Evolutionary conservation across 64 coral and sea anemone species (phyloP).

Genomic region (Porites australiensis): DNA sequence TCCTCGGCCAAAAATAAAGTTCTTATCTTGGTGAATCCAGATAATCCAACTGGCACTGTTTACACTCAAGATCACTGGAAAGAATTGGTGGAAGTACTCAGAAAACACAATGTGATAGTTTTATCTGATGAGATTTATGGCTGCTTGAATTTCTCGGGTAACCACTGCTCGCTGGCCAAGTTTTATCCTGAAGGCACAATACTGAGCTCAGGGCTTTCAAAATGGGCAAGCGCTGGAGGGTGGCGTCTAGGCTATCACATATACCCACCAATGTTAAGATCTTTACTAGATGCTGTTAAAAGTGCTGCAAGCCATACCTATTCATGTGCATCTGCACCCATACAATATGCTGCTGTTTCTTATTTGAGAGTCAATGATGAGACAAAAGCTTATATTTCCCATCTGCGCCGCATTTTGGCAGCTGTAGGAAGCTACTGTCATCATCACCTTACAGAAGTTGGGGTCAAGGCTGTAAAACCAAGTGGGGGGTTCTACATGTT

Average conservation of each 20-base stretch:
- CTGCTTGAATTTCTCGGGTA: conserved; percentile 9
- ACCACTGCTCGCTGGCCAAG: conserved; percentile 41
- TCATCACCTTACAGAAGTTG: conserved; percentile 26
- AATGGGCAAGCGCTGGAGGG: conserved; percentile 58
- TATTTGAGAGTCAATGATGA: conserved; percentile 30
- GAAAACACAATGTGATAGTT: conserved; percentile 49
- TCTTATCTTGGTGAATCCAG: conserved; percentile 43
- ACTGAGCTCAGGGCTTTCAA: conserved; percentile 50
- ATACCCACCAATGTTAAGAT: conserved; percentile 29
- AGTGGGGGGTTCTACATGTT: conserved; percentile 61
- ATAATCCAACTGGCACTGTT: conserved; percentile 60
- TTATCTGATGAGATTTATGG: conserved; percentile 71
- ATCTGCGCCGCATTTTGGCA: conserved; percentile 17
- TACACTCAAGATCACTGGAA: conserved; percentile 42
- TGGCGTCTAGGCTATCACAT: conserved; percentile 67
- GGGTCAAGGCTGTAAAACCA: conserved; percentile 56
- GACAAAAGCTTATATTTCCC: conserved; percentile 22
- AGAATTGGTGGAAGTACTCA: conserved; percentile 9
- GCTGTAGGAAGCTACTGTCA: conserved; percentile 40
- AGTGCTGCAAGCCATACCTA: conserved; percentile 62
- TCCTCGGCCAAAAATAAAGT: conserved; percentile 44
- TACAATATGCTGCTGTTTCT: conserved; percentile 61
- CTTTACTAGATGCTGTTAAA: conserved; percentile 36
- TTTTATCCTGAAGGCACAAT: conserved; percentile 53
- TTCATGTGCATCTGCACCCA: conserved; percentile 55